Percentiles rank a stretch among this genome's conserved stretches.
phyloP scores from a whole-genome alignment of 2,113 vertebrate species.

The Amphilophus citrinellus region DNA sequence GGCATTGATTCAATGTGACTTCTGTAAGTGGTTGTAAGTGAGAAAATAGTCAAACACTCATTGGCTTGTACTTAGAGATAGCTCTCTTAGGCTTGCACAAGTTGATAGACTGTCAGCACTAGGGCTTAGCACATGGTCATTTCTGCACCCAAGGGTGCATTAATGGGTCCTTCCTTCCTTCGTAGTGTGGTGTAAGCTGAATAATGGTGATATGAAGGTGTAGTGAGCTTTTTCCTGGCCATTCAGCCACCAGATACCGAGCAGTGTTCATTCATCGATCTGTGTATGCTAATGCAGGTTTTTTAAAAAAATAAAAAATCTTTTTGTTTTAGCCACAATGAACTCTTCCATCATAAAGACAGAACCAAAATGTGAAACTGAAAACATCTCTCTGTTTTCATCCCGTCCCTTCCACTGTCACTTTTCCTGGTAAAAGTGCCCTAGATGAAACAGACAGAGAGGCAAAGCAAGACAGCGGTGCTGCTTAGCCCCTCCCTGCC shows the following conservation, averaged over 20 bases:
- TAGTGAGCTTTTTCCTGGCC: not conserved
- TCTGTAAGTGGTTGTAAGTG: conserved; percentile 70
- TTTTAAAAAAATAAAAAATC: not conserved
- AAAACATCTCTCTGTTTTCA: conserved; percentile 8
- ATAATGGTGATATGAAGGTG: not conserved
- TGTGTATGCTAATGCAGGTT: not conserved
- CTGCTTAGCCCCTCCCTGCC: not conserved
- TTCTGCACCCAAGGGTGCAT: conserved; percentile 29
- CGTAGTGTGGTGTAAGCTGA: not conserved
- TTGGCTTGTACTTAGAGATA: conserved; percentile 57
- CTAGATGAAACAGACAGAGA: conserved; percentile 36
- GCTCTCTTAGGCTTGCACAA: conserved; percentile 49
- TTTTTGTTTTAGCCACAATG: not conserved
- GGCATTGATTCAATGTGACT: conserved; percentile 68
- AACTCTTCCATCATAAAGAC: conserved; percentile 9
- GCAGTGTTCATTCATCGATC: conserved; percentile 1
- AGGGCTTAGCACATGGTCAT: conserved; percentile 27
- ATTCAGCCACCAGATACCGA: not conserved
- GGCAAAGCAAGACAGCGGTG: not conserved
- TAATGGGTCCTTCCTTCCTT: conserved; percentile 5
- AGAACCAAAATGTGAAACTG: not conserved
- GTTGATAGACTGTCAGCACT: conserved; percentile 43
- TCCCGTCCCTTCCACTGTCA: not conserved
- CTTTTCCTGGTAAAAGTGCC: conserved; percentile 1
- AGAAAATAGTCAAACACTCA: conserved; percentile 55